phyloP scores from a whole-genome alignment of 2,797 vertebrate genomes.

The Halcyon leucocephala region DNA sequence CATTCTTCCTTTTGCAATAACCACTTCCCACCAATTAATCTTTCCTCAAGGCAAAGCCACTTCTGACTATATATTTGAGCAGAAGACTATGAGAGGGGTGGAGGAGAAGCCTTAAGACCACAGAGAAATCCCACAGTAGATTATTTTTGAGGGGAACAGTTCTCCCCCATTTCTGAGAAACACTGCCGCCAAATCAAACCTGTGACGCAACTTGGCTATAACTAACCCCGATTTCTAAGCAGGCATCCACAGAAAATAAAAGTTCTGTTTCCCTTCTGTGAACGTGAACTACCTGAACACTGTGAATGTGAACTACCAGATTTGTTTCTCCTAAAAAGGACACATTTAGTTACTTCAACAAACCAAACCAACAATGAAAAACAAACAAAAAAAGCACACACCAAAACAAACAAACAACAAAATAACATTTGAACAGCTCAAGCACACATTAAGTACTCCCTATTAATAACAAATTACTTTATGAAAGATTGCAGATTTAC shows the following conservation, averaged over 20 bases:
- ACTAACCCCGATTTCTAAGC: background rate
- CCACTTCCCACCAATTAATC: background rate
- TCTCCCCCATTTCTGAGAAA: background rate
- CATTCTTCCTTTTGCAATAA: conserved; percentile 21
- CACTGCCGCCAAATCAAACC: background rate
- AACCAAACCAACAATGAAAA: background rate
- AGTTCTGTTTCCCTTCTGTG: background rate
- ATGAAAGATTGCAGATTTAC: background rate
- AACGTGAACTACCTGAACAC: no score
- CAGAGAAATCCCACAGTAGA: background rate
- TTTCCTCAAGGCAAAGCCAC: background rate
- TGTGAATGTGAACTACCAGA: background rate
- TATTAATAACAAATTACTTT: background rate
- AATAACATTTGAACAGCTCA: background rate
- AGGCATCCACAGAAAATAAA: background rate
- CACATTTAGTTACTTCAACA: background rate
- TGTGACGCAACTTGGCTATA: background rate
- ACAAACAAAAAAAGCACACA: background rate
- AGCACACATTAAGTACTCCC: background rate
- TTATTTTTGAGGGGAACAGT: background rate
- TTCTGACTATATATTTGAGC: background rate
- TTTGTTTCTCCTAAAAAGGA: background rate
- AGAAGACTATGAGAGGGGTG: background rate
- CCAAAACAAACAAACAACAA: background rate
- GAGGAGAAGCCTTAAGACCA: background rate